Percentiles rank a stretch among this genome's conserved stretches.
Conservation (phyloP, 2,797 vertebrate genomes). For the Botia kubotai region DNA sequence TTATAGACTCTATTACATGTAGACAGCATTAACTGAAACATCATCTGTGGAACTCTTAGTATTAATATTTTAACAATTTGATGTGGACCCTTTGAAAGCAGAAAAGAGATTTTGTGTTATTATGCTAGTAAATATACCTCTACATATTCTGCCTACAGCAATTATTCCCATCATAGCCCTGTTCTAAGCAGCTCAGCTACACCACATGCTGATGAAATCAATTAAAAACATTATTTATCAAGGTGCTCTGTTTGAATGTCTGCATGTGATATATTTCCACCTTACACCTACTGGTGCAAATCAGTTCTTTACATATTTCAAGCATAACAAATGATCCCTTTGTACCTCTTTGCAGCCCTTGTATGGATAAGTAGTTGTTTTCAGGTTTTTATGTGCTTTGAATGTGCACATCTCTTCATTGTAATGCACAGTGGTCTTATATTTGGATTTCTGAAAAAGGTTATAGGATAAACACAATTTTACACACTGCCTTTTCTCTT, state of each 20-base stretch:
- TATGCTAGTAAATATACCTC: constrained; percentile 73
- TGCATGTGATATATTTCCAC: neutral
- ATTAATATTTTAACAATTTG: neutral
- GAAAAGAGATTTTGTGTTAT: constrained; percentile 59
- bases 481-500: too few relatives aligned
- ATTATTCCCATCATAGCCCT: constrained; percentile 65
- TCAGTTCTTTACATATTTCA: constrained; percentile 17
- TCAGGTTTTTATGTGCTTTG: neutral
- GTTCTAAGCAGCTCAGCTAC: constrained; percentile 62
- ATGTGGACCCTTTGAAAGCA: neutral
- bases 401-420: constrained; percentile 19
- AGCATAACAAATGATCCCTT: neutral
- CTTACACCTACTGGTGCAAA: neutral
- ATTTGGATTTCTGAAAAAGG: constrained; percentile 4
- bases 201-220: constrained; percentile 69
- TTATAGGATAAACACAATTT: too few relatives aligned
- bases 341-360: neutral
- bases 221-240: constrained; percentile 76
- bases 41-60: neutral
- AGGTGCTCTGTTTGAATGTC: constrained; percentile 51
- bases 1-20: neutral
- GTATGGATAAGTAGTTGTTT: neutral
- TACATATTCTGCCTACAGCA: constrained; percentile 73
- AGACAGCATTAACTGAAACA: too few relatives aligned
- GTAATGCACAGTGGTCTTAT: constrained; percentile 11